These are phyloP conservation scores for Eulemur coronatus DNA, from an alignment of 2,797 vertebrate genomes.

Conservation along the genomic window DNA sequence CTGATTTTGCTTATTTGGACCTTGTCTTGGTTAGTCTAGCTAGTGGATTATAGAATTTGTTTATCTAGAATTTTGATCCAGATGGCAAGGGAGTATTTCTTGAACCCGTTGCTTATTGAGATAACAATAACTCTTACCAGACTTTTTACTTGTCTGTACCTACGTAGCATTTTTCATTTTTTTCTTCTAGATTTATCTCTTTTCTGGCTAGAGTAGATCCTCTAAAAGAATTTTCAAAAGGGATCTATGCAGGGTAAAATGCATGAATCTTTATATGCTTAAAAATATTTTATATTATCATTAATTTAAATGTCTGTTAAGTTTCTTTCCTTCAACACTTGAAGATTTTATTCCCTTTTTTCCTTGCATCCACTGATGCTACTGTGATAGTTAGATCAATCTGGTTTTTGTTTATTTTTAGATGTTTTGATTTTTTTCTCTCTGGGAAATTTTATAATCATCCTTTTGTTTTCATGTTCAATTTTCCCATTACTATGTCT, in stretches of 20 bases:
- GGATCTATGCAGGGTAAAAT: background rate
- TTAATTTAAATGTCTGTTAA: background rate
- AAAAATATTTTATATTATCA: background rate
- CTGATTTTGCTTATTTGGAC: too few relatives aligned
- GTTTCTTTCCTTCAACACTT: background rate
- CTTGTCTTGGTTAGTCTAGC: too few relatives aligned
- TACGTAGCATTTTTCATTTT: background rate
- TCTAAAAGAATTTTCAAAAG: background rate
- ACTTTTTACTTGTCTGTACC: background rate
- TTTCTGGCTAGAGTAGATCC: background rate
- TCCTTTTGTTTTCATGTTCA: too few relatives aligned
- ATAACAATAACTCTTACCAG: background rate
- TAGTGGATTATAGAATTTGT: too few relatives aligned
- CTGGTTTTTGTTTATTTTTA: background rate
- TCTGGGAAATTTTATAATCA: background rate
- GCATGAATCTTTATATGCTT: background rate
- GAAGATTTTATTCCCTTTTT: background rate
- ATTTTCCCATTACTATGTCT: background rate
- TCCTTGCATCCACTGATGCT: background rate
- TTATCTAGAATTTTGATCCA: background rate
- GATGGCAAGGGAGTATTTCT: too few relatives aligned
- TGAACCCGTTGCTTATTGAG: background rate
- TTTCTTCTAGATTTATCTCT: background rate
- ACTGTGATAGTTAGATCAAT: background rate
- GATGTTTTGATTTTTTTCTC: background rate